A percentile compares a stretch with the other conserved stretches of the same genome.
These are phyloP conservation scores for Scaptomyza montana DNA, from an alignment of 1,140 invertebrate genomes.

Conservation along the genomic window DNA sequence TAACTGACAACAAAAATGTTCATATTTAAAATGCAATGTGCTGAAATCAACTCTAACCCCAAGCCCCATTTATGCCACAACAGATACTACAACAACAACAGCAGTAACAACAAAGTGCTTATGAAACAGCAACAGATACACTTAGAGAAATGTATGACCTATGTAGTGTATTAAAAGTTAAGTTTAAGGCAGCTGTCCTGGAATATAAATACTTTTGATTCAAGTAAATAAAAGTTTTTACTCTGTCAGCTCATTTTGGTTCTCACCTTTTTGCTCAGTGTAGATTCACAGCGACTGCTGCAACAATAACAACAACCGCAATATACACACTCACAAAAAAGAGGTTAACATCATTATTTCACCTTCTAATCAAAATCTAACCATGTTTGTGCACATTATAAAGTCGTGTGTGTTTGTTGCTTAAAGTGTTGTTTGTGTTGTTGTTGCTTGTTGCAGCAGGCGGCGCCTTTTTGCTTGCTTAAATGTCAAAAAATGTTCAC, in stretches of 20 bases:
- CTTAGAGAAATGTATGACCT: background rate
- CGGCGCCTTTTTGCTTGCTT: conserved; percentile 66
- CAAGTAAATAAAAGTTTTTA: too few species aligned
- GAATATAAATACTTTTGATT: too few species aligned
- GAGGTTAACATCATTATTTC: conserved; percentile 82
- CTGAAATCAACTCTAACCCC: conserved; percentile 68
- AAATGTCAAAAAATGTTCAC: conserved; percentile 72
- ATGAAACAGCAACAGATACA: conserved; percentile 45
- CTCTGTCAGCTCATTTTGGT: too few species aligned
- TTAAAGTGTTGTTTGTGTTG: conserved; percentile 17
- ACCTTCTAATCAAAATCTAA: conserved; percentile 80
- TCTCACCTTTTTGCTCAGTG: background rate
- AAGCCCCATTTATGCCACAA: conserved; percentile 59
- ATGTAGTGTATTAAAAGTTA: too few species aligned
- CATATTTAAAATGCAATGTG: conserved; percentile 54
- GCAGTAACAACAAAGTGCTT: conserved; percentile 26
- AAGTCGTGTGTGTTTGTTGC: conserved; percentile 29
- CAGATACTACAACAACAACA: conserved; percentile 13
- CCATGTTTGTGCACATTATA: conserved; percentile 45
- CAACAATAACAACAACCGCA: background rate
- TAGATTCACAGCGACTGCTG: conserved; percentile 12
- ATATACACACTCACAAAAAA: conserved; percentile 29
- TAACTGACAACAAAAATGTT: conserved; percentile 47
- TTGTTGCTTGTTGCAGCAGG: conserved; percentile 31
- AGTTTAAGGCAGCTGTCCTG: too few species aligned